Evolutionary conservation across 2,797 vertebrate species (phyloP).

Genomic region (Esox masquinongy): DNA sequence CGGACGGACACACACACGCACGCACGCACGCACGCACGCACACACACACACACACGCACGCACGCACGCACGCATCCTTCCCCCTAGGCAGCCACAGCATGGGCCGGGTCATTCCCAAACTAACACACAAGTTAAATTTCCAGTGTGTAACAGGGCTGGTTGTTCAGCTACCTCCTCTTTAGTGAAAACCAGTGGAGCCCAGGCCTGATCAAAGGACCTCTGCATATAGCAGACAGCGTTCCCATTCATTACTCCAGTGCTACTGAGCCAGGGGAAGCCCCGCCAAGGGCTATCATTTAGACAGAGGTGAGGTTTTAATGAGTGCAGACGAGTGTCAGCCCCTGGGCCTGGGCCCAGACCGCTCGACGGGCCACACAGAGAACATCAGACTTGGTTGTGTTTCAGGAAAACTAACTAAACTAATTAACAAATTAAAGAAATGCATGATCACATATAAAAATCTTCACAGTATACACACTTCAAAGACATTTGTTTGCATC

Average conservation of each 20-base stretch:
- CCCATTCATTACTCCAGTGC: not conserved
- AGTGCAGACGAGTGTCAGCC: constrained; percentile 63
- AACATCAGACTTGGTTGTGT: constrained; percentile 1
- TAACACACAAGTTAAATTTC: constrained; percentile 65
- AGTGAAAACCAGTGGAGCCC: constrained; percentile 52
- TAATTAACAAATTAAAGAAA: not conserved
- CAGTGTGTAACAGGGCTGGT: constrained; percentile 47
- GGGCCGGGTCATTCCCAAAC: constrained; percentile 20
- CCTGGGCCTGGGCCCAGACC: constrained; percentile 45
- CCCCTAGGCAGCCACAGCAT: constrained; percentile 52
- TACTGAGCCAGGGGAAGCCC: constrained; percentile 18
- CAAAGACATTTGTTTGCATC: not conserved
- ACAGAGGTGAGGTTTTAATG: constrained; percentile 69
- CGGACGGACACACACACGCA: constrained; percentile 27
- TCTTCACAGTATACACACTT: not conserved
- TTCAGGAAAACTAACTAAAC: not conserved
- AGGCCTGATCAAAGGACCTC: constrained; percentile 58
- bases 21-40: constrained; percentile 38
- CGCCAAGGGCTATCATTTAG: constrained; percentile 65
- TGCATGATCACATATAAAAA: not conserved
- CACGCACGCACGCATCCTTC: constrained; percentile 26
- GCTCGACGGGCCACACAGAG: constrained; percentile 44
- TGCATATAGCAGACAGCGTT: not conserved
- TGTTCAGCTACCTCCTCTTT: constrained; percentile 59
- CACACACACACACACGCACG: constrained; percentile 56